Evolutionary conservation across 2,113 vertebrate genomes (phyloP).

Genomic region (Sisor rabdophorus): DNA sequence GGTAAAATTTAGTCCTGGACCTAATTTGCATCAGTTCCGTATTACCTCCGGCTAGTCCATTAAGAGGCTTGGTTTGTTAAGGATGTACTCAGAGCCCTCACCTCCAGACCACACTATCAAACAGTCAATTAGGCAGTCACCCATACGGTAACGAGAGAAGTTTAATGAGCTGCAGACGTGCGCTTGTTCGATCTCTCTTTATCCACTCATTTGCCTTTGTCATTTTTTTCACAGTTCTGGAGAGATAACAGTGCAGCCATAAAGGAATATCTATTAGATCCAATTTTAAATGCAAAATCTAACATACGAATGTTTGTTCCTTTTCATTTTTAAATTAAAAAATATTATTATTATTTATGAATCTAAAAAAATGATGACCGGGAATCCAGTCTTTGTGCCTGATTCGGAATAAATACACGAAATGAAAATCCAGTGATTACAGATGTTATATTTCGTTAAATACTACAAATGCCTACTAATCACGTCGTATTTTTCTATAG

Average conservation of each 20-base stretch:
- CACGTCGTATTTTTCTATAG: neutral
- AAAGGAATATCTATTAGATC: neutral
- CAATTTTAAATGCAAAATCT: neutral
- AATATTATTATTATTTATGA: neutral
- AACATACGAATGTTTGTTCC: too few relatives aligned
- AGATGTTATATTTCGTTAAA: neutral
- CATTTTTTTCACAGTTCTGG: constrained; percentile 30
- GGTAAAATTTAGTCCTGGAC: neutral
- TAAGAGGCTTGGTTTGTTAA: constrained; percentile 75
- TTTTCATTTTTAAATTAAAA: neutral
- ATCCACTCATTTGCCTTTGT: constrained; percentile 44
- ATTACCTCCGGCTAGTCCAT: constrained; percentile 65
- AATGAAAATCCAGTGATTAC: too few relatives aligned
- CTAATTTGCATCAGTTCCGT: constrained; percentile 30
- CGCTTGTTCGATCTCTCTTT: constrained; percentile 42
- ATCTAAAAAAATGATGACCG: neutral
- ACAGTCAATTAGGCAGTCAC: constrained; percentile 76
- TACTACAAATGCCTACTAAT: neutral
- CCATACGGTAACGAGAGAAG: constrained; percentile 60
- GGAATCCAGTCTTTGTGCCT: neutral
- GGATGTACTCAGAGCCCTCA: constrained; percentile 61
- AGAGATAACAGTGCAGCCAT: neutral
- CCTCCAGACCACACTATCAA: constrained; percentile 69
- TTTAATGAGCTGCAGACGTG: constrained; percentile 53
- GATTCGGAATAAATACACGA: neutral